These are phyloP conservation scores for Trisateles emortualis DNA, from an alignment of 2,888 invertebrate species.

Conservation along the genomic window DNA sequence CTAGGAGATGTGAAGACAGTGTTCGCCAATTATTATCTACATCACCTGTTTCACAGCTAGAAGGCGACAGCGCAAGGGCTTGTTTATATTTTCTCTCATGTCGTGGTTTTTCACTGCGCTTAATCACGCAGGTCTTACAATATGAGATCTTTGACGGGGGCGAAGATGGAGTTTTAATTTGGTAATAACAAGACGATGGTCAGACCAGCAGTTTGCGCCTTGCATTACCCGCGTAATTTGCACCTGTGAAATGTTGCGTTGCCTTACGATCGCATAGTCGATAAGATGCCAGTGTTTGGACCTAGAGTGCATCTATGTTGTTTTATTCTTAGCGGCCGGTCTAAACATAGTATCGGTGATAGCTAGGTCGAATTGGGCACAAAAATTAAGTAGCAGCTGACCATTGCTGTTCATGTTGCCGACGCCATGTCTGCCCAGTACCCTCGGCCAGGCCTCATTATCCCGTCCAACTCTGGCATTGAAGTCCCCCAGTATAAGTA, in stretches of 20 bases:
- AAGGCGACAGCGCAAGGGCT: too few species aligned
- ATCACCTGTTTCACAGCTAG: too few species aligned
- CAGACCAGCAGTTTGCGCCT: neutral
- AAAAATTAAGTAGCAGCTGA: conserved; percentile 33
- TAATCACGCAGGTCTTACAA: too few species aligned
- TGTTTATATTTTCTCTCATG: too few species aligned
- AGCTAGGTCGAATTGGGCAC: conserved; percentile 30
- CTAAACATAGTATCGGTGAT: conserved; percentile 45
- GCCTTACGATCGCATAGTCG: conserved; percentile 16
- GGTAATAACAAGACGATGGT: neutral
- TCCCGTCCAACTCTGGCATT: neutral
- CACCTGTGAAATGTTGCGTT: neutral
- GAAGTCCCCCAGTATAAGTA: neutral
- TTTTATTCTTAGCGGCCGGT: conserved; percentile 43
- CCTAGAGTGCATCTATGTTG: conserved; percentile 48
- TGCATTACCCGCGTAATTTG: neutral
- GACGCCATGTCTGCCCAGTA: conserved; percentile 36
- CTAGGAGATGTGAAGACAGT: too few species aligned
- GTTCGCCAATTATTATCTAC: too few species aligned
- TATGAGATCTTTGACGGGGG: too few species aligned
- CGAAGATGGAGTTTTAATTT: too few species aligned
- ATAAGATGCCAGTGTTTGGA: conserved; percentile 46
- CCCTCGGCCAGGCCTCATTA: neutral
- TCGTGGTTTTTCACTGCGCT: too few species aligned
- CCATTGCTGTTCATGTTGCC: conserved; percentile 34